Evolutionary conservation across 1,140 invertebrate genomes (phyloP).

Genomic region (Eciton burchellii): DNA sequence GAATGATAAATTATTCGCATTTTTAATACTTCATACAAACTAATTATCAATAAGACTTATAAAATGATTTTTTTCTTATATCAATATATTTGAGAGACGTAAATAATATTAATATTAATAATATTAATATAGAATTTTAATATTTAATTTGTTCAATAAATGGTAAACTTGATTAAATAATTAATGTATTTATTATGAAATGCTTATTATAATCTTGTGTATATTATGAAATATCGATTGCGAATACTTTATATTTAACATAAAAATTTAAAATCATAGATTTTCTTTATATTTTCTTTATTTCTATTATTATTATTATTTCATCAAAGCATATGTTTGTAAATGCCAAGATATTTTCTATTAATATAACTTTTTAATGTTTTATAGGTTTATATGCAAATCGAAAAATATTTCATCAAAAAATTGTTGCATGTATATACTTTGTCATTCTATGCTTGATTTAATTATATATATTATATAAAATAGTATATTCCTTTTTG

Average conservation of each 20-base stretch:
- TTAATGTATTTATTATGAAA: too few relatives aligned
- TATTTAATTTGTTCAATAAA: constrained; percentile 31
- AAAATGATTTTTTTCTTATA: constrained; percentile 17
- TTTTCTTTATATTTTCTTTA: background rate
- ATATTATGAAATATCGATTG: background rate
- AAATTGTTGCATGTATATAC: background rate
- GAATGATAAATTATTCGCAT: constrained; percentile 68
- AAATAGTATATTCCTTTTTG: constrained; percentile 37
- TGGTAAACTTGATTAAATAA: too few relatives aligned
- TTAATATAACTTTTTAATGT: constrained; percentile 8
- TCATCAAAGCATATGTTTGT: constrained; percentile 14
- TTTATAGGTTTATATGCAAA: constrained; percentile 1
- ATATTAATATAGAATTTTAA: background rate
- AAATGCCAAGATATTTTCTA: background rate
- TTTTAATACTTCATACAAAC: constrained; percentile 48
- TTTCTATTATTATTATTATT: constrained; percentile 15
- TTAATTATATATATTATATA: too few relatives aligned
- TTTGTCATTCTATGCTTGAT: background rate
- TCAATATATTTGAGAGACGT: background rate
- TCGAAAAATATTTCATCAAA: background rate
- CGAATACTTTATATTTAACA: background rate
- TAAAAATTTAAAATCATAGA: background rate
- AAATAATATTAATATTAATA: background rate
- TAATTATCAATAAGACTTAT: constrained; percentile 56
- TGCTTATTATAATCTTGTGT: too few relatives aligned